Conservation (phyloP, 2,888 invertebrate genomes). For the Mamestra brassicae region DNA sequence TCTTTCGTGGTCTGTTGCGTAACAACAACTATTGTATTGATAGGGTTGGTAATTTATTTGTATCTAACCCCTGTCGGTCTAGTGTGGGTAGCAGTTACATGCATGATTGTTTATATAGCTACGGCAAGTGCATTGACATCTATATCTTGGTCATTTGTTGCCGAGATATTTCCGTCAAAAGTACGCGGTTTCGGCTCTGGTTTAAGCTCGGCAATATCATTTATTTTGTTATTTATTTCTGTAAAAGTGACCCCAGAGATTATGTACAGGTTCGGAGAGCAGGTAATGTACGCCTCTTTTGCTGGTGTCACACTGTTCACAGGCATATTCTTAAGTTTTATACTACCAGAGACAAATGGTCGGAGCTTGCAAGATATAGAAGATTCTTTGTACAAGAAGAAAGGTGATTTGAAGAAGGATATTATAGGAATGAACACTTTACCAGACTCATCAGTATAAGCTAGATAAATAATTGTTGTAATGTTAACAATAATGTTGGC, state of each 20-base stretch:
- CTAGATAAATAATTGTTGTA: too few species aligned
- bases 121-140: constrained; percentile 69
- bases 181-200: constrained; percentile 79
- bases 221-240: constrained; percentile 72
- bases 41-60: constrained; percentile 68
- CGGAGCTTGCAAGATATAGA: constrained; percentile 93
- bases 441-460: too few species aligned
- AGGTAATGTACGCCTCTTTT: constrained; percentile 71
- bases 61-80: constrained; percentile 65
- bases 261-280: constrained; percentile 68
- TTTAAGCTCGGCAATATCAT: constrained; percentile 72
- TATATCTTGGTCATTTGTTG: constrained; percentile 76
- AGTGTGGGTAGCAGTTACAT: constrained; percentile 70
- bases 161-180: constrained; percentile 77
- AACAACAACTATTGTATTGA: constrained; percentile 63
- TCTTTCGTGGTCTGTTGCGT: constrained; percentile 69
- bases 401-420: not conserved
- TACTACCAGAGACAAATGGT: constrained; percentile 82
- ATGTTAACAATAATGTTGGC: too few species aligned
- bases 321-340: constrained; percentile 68
- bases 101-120: constrained; percentile 71
- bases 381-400: constrained; percentile 76
- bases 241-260: constrained; percentile 76
- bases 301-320: constrained; percentile 68
- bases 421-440: too few species aligned